Base-by-base conservation (phyloP, 2,113 vertebrate genomes). In the Raphicerus campestris region DNA sequence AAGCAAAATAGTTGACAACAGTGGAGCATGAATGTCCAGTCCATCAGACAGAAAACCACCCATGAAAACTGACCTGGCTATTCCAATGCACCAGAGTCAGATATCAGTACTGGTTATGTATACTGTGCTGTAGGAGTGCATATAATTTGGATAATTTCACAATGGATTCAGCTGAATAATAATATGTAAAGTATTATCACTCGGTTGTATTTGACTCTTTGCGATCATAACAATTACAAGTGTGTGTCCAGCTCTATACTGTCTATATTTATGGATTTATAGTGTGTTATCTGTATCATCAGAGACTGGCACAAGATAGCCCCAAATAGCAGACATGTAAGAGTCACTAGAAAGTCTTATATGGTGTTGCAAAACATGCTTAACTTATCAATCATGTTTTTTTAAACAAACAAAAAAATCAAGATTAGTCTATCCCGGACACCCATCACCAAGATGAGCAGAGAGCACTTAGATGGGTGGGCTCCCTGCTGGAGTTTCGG, bases 361-460 rank as follows among this genome's bases (percentile, higher is more conserved):
- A 24, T 47, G 81, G 32, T 66, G 8, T 16, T 77, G 4, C 56
- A 91, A 78, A 84, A 53, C 24, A 35, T 80, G 7, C 47, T 61
- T 87, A 87, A 78, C 47, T 84, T 95, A 88, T 63, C 85, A 78
- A 75, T 87, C 26, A 87, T 39, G 15, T 96, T 92, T 84, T 35
- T 70, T 95, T 94, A n/a, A 85, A 84, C 2, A 16, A 87, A 94
- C 49, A 70, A 78, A 80, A 20, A 77, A 39, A 82, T 89, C 53
- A 94, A 78, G 30, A 93, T 73, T 47, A 20, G 39, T 84, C 95
- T 70, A 24, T 88, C 20, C 15, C 66, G 58, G 92, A 39, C 28
- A 60, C 26, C 1, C 51, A 42, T 42, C 51, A 78, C 51, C 22
- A 70, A 28, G 28, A 77, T 30, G 53, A 56, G 11, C 42, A 86